These are phyloP conservation scores for Orthosia gothica DNA, from an alignment of 2,888 invertebrate genomes.

Conservation along the genomic window DNA sequence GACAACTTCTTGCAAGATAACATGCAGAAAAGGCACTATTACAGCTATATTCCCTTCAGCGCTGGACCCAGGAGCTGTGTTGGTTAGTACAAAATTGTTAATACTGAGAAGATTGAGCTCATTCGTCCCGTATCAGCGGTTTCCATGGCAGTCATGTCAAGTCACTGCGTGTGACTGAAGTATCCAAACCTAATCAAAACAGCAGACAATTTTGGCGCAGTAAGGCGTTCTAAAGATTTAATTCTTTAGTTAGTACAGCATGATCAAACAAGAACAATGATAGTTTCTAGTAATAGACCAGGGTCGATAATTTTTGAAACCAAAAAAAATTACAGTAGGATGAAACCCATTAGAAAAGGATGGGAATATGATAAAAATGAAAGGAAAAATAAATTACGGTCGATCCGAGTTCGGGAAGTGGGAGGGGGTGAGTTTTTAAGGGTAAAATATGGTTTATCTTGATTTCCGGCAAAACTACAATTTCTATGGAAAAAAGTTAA, in stretches of 20 bases:
- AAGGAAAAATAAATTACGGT: too few relatives aligned
- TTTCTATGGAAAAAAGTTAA: too few relatives aligned
- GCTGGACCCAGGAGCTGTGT: constrained; percentile 96
- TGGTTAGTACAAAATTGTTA: constrained; percentile 84
- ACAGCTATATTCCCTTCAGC: constrained; percentile 95
- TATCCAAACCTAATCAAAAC: neutral
- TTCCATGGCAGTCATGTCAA: neutral
- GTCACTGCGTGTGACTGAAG: neutral
- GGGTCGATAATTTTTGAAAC: too few relatives aligned
- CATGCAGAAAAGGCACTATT: constrained; percentile 94
- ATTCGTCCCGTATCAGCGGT: neutral
- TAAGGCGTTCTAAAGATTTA: neutral
- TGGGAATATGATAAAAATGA: too few relatives aligned
- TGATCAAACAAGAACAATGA: neutral
- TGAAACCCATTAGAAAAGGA: too few relatives aligned
- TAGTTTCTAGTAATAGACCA: neutral
- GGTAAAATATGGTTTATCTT: too few relatives aligned
- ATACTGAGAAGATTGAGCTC: too few relatives aligned
- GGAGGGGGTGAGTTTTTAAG: too few relatives aligned
- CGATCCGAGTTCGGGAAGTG: too few relatives aligned
- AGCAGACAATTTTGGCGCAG: neutral
- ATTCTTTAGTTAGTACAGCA: neutral
- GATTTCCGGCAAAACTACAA: too few relatives aligned
- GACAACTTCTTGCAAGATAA: constrained; percentile 96
- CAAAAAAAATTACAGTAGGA: too few relatives aligned